Base-by-base conservation (phyloP, 2,113 vertebrate genomes). In the Melanerpes aurifrons region DNA sequence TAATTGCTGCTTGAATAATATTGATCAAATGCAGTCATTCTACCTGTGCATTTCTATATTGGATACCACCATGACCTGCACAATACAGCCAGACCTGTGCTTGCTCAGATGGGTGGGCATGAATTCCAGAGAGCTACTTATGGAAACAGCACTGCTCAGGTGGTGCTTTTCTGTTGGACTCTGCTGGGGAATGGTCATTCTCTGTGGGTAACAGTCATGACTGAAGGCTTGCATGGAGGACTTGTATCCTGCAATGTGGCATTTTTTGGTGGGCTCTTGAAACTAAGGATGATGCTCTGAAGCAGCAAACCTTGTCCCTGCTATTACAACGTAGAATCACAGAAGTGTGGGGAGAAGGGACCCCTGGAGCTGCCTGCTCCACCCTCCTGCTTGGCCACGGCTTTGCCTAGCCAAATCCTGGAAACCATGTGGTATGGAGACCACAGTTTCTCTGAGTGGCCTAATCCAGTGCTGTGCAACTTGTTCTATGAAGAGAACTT, bases 1-100 rank as follows among this genome's bases (percentile, higher is more conserved):
- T 96, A 96, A 95, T 93, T 94, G 92, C 70, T 92, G 76, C 82
- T 92, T 93, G 62, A 93, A 62, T 92, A 83, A 88, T 86, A 93
- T 81, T 7, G 66, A 94, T 93, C 73, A 78, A 77, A 90, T 64
- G 57, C 37, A 81, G 82, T 69, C 71, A 66, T 82, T 95, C 72
- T 90, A 75, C 72, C 69, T 86, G 9, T 93, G 86, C 43, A 72
- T 95, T 94, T 93, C 66, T 74, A 2, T 80, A 19, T 88, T 88
- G 57, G 80, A 48, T 64, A 64, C 48, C 54, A 61, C 75, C 1
- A 3, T 59, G 83, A 88, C 54, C 45, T 84, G 88, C 70, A 57
- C 62, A 54, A 20, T 57, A 16, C 73, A 92, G 69, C 26, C 75
- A 45, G 35, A 48, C 14, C 58, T 22, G 26, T 64, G 50, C 56